These are phyloP conservation scores for Elysia chlorotica DNA, from an alignment of 1,140 invertebrate genomes.

Conservation along the genomic window DNA sequence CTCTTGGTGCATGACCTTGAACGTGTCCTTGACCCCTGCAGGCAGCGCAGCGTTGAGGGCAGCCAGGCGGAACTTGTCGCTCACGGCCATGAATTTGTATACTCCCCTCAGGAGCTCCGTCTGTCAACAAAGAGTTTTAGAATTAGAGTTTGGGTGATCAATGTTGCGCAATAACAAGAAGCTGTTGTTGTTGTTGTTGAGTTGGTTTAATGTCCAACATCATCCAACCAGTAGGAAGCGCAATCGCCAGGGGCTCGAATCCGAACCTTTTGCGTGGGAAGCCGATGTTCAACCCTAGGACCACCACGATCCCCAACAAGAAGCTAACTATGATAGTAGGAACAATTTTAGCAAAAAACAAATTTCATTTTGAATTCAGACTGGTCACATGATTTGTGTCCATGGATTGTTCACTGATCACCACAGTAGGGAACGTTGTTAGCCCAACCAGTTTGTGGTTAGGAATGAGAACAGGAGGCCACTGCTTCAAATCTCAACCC, in stretches of 20 bases:
- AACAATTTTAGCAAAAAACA: too few relatives aligned
- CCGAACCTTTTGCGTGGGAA: too few relatives aligned
- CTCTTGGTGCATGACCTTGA: slow-evolving; percentile 11
- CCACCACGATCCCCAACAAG: too few relatives aligned
- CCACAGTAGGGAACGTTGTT: too few relatives aligned
- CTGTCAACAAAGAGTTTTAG: not conserved
- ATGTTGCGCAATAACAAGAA: not conserved
- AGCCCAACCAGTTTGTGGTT: too few relatives aligned
- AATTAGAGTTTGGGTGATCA: not conserved
- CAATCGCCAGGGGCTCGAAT: not conserved
- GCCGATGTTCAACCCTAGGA: not conserved
- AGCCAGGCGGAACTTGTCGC: slow-evolving; percentile 13
- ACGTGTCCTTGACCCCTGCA: slow-evolving; percentile 16
- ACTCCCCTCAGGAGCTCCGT: not conserved
- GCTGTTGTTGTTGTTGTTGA: not conserved
- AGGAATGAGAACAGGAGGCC: too few relatives aligned
- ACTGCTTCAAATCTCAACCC: too few relatives aligned
- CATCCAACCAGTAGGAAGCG: not conserved
- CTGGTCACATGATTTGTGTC: too few relatives aligned
- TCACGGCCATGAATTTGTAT: slow-evolving; percentile 11
- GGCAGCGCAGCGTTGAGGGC: slow-evolving; percentile 8
- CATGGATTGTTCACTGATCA: too few relatives aligned
- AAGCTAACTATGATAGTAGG: too few relatives aligned
- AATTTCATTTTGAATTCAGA: too few relatives aligned
- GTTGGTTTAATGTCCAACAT: not conserved